A percentile compares a stretch with the other conserved stretches of the same genome.
Conservation (phyloP, 2,888 invertebrate genomes). For the Pseudoips prasinana region DNA sequence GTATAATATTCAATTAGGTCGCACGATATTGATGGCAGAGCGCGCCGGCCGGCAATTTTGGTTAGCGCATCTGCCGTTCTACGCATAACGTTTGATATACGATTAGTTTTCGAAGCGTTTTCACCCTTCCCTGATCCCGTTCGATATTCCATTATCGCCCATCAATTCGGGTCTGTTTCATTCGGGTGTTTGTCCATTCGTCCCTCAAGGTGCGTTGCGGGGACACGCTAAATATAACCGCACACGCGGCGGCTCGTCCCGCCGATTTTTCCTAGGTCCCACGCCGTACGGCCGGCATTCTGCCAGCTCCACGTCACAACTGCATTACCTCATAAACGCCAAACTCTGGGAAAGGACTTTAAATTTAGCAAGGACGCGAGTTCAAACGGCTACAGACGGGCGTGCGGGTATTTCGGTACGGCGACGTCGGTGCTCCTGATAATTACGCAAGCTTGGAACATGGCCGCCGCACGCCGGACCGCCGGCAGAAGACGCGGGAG, state of each 20-base stretch:
- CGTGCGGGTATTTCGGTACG: conserved; percentile 38
- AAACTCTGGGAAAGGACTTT: conserved; percentile 77
- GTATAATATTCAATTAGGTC: conserved; percentile 81
- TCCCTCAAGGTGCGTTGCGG: conserved; percentile 69
- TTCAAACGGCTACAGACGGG: conserved; percentile 45
- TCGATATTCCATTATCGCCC: conserved; percentile 32
- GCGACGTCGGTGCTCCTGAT: conserved; percentile 54
- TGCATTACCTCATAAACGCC: conserved; percentile 75
- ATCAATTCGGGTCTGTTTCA: conserved; percentile 11
- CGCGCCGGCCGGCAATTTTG: conserved; percentile 68
- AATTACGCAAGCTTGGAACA: conserved; percentile 71
- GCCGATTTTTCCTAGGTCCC: conserved; percentile 62
- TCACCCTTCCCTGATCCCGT: conserved; percentile 34
- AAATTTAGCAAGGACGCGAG: conserved; percentile 78
- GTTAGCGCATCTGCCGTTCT: conserved; percentile 73
- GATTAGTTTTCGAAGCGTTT: conserved; percentile 69
- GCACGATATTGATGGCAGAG: conserved; percentile 66
- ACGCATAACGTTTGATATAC: conserved; percentile 63
- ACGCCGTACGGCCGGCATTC: conserved; percentile 76
- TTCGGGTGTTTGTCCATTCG: conserved; percentile 41
- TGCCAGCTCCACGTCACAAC: conserved; percentile 74
- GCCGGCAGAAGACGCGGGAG: conserved; percentile 70
- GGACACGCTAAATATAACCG: conserved; percentile 36
- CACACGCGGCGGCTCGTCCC: conserved; percentile 50
- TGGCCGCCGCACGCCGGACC: conserved; percentile 61